Base-by-base conservation (phyloP, 2,113 vertebrate genomes). In the Carassius gibelio region DNA sequence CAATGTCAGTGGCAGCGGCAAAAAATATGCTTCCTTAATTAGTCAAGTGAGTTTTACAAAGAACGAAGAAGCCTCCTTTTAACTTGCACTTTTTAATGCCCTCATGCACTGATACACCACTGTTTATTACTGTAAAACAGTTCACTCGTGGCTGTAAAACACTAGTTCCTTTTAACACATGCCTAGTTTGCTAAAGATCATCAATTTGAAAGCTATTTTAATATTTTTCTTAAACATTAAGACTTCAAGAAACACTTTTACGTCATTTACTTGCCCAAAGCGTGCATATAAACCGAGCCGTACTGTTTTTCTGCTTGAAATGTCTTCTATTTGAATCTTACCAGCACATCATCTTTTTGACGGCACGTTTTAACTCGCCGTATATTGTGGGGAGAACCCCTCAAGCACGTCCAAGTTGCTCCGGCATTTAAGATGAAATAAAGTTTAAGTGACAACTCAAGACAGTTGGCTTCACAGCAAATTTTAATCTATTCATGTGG, bases 401-500 rank as follows among this genome's bases (percentile, higher is more conserved):
- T 86, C 77, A 84, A 87, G 88, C 86, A 38, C 72, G 78, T 89
- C 79, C 36, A 48, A 55, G 74, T 79, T 86, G 88, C 85, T 88
- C 78, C 61, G 74, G 72, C 50, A 11, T 90, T 91, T 85, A 89
- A 86, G 88, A 90, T 90, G 87, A 93, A 92, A 91, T 93, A 90
- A 92, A 93, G 90, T 94, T 94, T 92, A 85, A 26, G 69, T 88
- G 89, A 89, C 83, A 88, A 52, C 81, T 88, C 84, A 81, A 89
- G 87, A 91, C 89, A 91, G 89, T 91, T 90, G 88, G 90, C 91
- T 91, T 90, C 83, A 86, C 87, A 86, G 89, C 90, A 89, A 88
- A 92, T 90, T 90, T 87, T 90, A 91, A 93, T 90, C 91, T 92
- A 93, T 91, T 93, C 91, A 91, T 90, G 89, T 92, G 91, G 85